These are phyloP conservation scores for Merluccius polli DNA, from an alignment of 2,797 vertebrate species.

Conservation along the genomic window DNA sequence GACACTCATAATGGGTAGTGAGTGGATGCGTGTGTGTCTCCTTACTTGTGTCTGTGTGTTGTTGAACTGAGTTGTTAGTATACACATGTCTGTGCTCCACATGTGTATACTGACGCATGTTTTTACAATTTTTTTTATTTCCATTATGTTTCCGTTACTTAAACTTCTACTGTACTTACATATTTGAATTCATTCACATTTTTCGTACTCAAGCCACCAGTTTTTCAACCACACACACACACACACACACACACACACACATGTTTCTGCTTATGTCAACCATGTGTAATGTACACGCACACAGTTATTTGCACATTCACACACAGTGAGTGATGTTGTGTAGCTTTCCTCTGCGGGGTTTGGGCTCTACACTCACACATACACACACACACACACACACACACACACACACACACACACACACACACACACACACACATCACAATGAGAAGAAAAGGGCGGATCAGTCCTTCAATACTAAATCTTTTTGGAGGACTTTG, in stretches of 20 bases:
- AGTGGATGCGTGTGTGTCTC: conserved; percentile 3
- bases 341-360: conserved; percentile 34
- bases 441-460: conserved; percentile 19
- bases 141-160: neutral
- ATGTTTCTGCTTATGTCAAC: conserved; percentile 58
- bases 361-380: conserved; percentile 28
- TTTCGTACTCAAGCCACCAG: neutral
- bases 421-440: conserved; percentile 38
- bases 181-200: neutral
- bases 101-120: conserved; percentile 13
- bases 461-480: conserved; percentile 19
- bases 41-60: conserved; percentile 5
- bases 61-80: conserved; percentile 8
- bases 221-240: neutral
- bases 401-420: conserved; percentile 34
- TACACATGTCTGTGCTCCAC: neutral
- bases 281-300: conserved; percentile 48
- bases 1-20: neutral
- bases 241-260: conserved; percentile 13
- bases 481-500: conserved; percentile 32
- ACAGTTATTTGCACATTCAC: conserved; percentile 16
- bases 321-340: conserved; percentile 13
- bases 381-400: conserved; percentile 40
- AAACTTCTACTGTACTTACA: neutral
- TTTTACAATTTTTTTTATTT: conserved; percentile 7